Conservation (phyloP, 1,140 invertebrate genomes). For the Polypedilum pembai region DNA sequence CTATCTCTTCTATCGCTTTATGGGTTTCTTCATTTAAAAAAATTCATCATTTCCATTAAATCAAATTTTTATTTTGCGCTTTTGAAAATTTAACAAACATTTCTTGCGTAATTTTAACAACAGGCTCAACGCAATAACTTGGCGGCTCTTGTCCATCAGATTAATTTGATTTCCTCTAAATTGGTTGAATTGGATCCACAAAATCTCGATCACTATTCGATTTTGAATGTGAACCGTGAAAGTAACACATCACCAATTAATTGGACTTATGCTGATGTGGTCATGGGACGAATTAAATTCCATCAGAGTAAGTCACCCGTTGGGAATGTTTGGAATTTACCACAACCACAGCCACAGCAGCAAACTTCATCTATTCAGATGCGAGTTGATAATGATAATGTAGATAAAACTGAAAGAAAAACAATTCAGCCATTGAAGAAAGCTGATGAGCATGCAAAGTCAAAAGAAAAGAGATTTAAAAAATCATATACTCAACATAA, state of each 20-base stretch:
- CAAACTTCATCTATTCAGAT: no score
- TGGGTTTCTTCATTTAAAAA: constrained; percentile 3
- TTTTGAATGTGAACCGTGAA: constrained; percentile 8
- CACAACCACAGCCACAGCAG: no score
- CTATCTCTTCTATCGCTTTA: neutral
- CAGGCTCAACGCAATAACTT: constrained; percentile 21
- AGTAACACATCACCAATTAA: neutral
- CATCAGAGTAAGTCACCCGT: neutral
- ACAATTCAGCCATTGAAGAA: no score
- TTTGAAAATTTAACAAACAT: constrained; percentile 22
- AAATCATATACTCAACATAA: no score
- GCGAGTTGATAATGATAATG: no score
- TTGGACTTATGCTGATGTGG: constrained; percentile 20
- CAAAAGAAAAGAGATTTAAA: no score
- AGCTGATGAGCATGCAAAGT: no score
- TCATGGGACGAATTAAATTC: neutral
- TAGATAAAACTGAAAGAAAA: no score
- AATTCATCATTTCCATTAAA: neutral
- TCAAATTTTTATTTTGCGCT: neutral
- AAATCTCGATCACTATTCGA: neutral
- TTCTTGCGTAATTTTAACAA: constrained; percentile 12
- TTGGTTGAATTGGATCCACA: constrained; percentile 16
- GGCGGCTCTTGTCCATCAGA: constrained; percentile 8
- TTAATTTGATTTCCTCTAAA: constrained; percentile 11
- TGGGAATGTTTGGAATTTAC: neutral